A percentile compares a stretch with the other conserved stretches of the same genome.
Evolutionary conservation across 2,888 invertebrate genomes (phyloP).

Genomic region (Marasmarcha lunaedactyla): DNA sequence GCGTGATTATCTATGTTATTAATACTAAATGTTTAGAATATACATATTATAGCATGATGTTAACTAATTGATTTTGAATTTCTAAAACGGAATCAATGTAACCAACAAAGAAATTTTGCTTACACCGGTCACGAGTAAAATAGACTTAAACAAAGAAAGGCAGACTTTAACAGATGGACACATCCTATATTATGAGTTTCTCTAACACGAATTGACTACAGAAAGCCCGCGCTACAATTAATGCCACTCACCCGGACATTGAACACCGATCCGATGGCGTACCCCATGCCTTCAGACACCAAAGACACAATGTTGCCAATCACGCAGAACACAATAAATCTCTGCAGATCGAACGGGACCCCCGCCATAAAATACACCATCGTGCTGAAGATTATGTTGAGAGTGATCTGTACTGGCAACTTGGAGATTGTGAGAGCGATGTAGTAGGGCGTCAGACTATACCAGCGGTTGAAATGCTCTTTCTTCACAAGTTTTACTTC

Average conservation of each 20-base stretch:
- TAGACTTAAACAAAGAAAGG: too few relatives aligned
- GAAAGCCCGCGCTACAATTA: too few relatives aligned
- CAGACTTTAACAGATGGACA: too few relatives aligned
- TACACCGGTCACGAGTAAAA: too few relatives aligned
- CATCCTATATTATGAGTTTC: too few relatives aligned
- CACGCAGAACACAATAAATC: constrained; percentile 76
- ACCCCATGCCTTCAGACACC: constrained; percentile 82
- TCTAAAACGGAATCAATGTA: too few relatives aligned
- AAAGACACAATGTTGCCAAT: constrained; percentile 78
- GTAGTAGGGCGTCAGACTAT: constrained; percentile 74
- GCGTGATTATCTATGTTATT: too few relatives aligned
- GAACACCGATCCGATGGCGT: constrained; percentile 80
- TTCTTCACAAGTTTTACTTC: constrained; percentile 78
- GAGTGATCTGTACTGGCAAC: constrained; percentile 68
- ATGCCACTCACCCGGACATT: constrained; percentile 70
- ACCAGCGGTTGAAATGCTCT: constrained; percentile 79
- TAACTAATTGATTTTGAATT: too few relatives aligned
- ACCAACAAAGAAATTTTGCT: too few relatives aligned
- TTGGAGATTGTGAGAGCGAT: constrained; percentile 73
- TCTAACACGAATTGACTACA: too few relatives aligned
- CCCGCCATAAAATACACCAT: constrained; percentile 76
- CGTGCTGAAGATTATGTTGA: constrained; percentile 71
- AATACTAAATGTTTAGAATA: too few relatives aligned
- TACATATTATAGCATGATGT: too few relatives aligned
- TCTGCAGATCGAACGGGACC: constrained; percentile 73